phyloP scores from a whole-genome alignment of 2,113 vertebrate genomes.

The Phrynosoma blainvillii region DNA sequence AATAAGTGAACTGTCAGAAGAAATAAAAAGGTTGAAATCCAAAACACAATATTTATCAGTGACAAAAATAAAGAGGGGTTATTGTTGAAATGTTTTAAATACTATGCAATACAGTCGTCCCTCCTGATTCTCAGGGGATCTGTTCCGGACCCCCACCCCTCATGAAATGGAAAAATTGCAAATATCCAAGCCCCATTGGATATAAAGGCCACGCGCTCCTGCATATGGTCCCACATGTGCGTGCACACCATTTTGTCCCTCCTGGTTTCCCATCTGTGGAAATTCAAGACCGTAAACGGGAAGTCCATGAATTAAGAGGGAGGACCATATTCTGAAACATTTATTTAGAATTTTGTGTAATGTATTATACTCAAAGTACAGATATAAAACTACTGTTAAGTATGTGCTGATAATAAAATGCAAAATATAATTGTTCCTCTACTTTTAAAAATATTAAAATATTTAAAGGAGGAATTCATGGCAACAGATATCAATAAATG shows the following conservation, averaged over 20 bases:
- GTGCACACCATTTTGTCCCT: too few relatives aligned
- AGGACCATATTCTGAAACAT: not conserved
- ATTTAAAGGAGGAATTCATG: constrained; percentile 50
- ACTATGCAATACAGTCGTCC: not conserved
- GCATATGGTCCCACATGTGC: too few relatives aligned
- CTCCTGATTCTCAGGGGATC: too few relatives aligned
- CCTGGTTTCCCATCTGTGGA: too few relatives aligned
- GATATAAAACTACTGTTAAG: constrained; percentile 19
- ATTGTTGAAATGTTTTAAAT: constrained; percentile 7
- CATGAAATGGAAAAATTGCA: too few relatives aligned
- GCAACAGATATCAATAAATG: constrained; percentile 44
- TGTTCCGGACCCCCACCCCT: too few relatives aligned
- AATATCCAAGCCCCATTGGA: too few relatives aligned
- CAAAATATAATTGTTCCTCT: constrained; percentile 39
- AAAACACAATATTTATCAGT: constrained; percentile 8
- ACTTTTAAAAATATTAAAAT: constrained; percentile 29
- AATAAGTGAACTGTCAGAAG: constrained; percentile 1
- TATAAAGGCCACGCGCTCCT: too few relatives aligned
- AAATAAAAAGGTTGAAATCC: not conserved
- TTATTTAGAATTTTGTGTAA: constrained; percentile 13
- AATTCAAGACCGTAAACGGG: too few relatives aligned
- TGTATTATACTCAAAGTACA: not conserved
- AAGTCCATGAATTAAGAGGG: too few relatives aligned
- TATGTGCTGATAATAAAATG: constrained; percentile 32
- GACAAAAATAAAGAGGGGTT: not conserved